Percentiles rank a stretch among this genome's conserved stretches.
Evolutionary conservation across 2,797 vertebrate species (phyloP).

Genomic region (Anomalospiza imberbis): DNA sequence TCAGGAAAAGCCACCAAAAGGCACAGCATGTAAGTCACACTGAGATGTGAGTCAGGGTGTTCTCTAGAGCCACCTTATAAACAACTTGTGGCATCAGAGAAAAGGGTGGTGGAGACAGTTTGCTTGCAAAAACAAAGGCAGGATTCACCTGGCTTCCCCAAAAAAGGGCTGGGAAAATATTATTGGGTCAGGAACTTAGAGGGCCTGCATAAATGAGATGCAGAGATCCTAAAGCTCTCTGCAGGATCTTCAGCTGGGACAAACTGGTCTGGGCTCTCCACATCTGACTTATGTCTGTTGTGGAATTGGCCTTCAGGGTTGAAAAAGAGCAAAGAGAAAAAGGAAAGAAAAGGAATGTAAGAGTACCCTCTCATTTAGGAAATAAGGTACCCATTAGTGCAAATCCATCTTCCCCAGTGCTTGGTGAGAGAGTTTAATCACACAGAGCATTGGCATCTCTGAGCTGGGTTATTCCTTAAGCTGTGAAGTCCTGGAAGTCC

Average conservation of each 20-base stretch:
- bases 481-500: not conserved
- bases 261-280: not conserved
- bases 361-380: not conserved
- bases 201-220: not conserved
- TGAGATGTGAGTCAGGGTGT: not conserved
- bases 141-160: not conserved
- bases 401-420: not conserved
- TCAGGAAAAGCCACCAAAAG: not conserved
- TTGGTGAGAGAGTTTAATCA: not conserved
- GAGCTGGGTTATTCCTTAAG: not conserved
- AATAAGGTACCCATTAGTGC: accelerated
- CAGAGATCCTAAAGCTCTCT: not conserved
- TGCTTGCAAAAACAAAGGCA: not conserved
- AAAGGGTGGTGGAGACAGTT: not conserved
- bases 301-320: not conserved
- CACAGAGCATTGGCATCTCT: not conserved
- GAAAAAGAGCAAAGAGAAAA: not conserved
- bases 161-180: not conserved
- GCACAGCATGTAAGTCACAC: not conserved
- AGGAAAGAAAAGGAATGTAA: not conserved
- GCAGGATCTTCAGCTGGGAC: not conserved
- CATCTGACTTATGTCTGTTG: not conserved
- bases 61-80: not conserved
- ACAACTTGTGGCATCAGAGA: not conserved
- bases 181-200: not conserved